Evolutionary conservation across 2,797 vertebrate genomes (phyloP).

Genomic region (Apodemus agrarius): DNA sequence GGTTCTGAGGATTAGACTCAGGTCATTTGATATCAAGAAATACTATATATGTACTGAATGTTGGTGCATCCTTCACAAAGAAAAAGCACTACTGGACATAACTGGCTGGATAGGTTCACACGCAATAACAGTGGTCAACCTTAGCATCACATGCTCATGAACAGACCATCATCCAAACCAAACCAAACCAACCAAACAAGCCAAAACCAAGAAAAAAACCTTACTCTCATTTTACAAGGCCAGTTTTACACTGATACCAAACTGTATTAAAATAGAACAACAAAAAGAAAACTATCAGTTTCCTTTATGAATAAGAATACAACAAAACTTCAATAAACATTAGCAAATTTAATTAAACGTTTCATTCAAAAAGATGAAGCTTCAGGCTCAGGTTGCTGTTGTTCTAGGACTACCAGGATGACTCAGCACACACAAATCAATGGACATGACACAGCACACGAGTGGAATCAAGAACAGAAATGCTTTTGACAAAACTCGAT

Average conservation of each 20-base stretch:
- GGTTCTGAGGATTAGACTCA: background rate
- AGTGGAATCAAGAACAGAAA: background rate
- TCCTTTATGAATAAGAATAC: background rate
- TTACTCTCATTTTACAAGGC: background rate
- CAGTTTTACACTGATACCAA: background rate
- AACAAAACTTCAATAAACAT: background rate
- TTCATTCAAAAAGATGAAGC: background rate
- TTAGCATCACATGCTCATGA: background rate
- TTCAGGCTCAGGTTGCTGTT: background rate
- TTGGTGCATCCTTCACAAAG: background rate
- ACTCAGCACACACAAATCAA: background rate
- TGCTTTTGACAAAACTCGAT: background rate
- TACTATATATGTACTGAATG: background rate
- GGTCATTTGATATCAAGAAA: background rate
- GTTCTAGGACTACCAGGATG: background rate
- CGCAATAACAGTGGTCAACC: background rate
- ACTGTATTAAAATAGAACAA: background rate
- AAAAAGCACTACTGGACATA: background rate
- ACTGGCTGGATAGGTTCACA: background rate
- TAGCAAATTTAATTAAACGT: background rate
- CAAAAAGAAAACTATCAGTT: background rate
- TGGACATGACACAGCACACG: background rate
- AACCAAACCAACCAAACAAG: background rate
- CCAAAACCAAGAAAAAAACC: background rate
- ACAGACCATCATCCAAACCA: background rate